Percentiles rank a stretch among this genome's conserved stretches.
These are phyloP conservation scores for Drosophila persimilis DNA, from an alignment of 1,140 invertebrate species.

Conservation along the genomic window DNA sequence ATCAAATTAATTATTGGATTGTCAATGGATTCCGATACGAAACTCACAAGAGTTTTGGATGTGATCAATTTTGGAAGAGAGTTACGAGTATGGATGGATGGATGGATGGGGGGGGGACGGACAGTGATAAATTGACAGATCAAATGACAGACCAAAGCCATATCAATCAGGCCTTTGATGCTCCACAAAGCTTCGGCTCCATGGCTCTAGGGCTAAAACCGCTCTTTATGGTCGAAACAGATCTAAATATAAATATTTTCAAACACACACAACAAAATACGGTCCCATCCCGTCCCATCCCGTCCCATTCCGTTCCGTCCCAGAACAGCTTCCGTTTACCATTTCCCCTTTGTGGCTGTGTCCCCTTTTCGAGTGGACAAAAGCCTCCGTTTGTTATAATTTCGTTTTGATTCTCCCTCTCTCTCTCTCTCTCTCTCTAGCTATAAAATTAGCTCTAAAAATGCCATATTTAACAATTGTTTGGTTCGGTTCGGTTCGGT, in stretches of 20 bases:
- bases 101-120: slow-evolving; percentile 1
- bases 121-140: slow-evolving; percentile 78
- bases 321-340: slow-evolving; percentile 74
- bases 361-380: slow-evolving; percentile 46
- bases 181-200: slow-evolving; percentile 33
- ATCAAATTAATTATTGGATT: slow-evolving; percentile 79
- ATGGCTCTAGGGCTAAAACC: slow-evolving; percentile 53
- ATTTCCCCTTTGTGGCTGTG: slow-evolving; percentile 43
- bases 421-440: slow-evolving; percentile 10
- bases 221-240: slow-evolving; percentile 64
- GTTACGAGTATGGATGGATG: neutral
- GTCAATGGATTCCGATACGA: slow-evolving; percentile 54
- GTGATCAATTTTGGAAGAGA: slow-evolving; percentile 42
- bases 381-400: slow-evolving; percentile 57
- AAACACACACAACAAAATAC: slow-evolving; percentile 1
- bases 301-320: neutral
- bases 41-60: slow-evolving; percentile 16
- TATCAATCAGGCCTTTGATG: slow-evolving; percentile 47
- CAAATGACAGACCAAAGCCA: slow-evolving; percentile 27
- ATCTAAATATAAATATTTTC: slow-evolving; percentile 34
- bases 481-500: slow-evolving; percentile 18
- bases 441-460: slow-evolving; percentile 64
- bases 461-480: slow-evolving; percentile 75
- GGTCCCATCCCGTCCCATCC: no score
- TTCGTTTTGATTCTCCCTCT: slow-evolving; percentile 39